Evolutionary conservation across 2,888 invertebrate genomes (phyloP), one percentile per base, ranked within the genome.

Genomic region (Conops quadrifasciatus): DNA sequence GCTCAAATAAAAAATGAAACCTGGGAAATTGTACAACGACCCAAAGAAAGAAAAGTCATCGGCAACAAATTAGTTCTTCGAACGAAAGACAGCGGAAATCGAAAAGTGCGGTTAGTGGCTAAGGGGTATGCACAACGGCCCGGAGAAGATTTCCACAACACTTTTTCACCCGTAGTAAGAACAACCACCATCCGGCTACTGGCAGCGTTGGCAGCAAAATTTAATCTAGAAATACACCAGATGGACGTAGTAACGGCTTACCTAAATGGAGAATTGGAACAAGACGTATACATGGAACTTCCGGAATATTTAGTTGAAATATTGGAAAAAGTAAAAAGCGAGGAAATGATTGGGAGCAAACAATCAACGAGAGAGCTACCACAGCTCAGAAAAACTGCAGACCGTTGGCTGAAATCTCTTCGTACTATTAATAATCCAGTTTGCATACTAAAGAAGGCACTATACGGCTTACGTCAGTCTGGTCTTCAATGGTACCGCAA

Each of bases 401-500:
- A 30, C 13, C 5, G 58, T 66, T 56, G 67, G 63, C 16, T 45
- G 43, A 36, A 36, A 45, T 16, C 43, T 30, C 30, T 63, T 13
- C 30, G 43, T 13, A 63, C 30, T 1, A 43, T 13, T 19, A 36
- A 63, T n/a, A 21, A 49, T 49, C 21, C 49, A 53, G 71, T 60
- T 16, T 74, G 71, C 21, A 28, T 49, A 43, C 26, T 72, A 13
- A 70, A 67, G 16, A 71, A 72, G 28, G 53, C 69, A 16, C 49
- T 65, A 9, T 74, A 69, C 56, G 68, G 68, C 2, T 49, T 72
- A 24, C 24, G 43, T 3, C 66, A 72, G 59, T 66, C 49, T 1
- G 71, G 67, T 43, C 49, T 49, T 24, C 16, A 49, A 11, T 71
- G 74, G 72, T 71, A 72, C 64, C n/a, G 47, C 4, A 60, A 63